A percentile compares a stretch with the other conserved stretches of the same genome.
phyloP scores from a whole-genome alignment of 1,140 invertebrate species.

The Bicyclus anynana region DNA sequence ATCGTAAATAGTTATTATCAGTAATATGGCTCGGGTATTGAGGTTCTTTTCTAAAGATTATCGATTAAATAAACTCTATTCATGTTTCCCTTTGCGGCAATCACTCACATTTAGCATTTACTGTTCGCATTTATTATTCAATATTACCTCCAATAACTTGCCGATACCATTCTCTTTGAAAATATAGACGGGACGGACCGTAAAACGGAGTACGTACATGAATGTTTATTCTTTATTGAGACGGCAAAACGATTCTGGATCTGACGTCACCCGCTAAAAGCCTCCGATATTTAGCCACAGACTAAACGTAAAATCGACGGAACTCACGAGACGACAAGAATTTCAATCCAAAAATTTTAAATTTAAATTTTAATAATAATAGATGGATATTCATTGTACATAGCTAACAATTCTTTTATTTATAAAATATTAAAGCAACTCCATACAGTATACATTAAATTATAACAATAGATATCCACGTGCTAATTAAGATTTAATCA shows the following conservation, averaged over 20 bases:
- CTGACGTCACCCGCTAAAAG: conserved; percentile 26
- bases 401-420: no score
- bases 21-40: no score
- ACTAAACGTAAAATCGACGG: background rate
- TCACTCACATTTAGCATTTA: background rate
- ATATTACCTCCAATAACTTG: background rate
- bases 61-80: background rate
- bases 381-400: no score
- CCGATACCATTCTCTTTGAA: background rate
- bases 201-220: conserved; percentile 16
- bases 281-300: conserved; percentile 26
- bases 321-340: background rate
- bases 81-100: background rate
- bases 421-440: no score
- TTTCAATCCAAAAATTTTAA: no score
- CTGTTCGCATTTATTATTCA: background rate
- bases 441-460: no score
- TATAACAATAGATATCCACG: no score
- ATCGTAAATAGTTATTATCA: no score
- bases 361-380: no score
- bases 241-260: conserved; percentile 23
- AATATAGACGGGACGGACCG: conserved; percentile 14
- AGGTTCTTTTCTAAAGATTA: background rate
- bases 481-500: no score
- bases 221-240: conserved; percentile 28